Base-by-base conservation (phyloP, 2,888 invertebrate genomes). In the Frankliniella intonsa region DNA sequence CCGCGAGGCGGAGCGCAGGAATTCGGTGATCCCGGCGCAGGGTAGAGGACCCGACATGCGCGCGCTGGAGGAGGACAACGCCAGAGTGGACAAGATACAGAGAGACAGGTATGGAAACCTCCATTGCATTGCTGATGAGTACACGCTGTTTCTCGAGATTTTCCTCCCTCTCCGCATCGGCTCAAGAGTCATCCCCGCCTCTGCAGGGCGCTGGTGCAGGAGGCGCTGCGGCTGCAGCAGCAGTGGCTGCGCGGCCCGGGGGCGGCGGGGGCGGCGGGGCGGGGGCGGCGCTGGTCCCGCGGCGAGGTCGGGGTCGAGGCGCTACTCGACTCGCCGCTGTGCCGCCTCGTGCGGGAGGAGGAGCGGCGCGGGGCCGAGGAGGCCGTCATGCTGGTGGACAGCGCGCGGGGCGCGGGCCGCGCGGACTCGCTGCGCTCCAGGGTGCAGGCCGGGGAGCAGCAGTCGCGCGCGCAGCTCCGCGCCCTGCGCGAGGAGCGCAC, bases 11-110 rank as follows among this genome's bases (percentile, higher is more conserved):
- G 69, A 76, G 69, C 25, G 69, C 12, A 22, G 69, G 22, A 22
- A 12, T 22, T 76, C 69, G 22, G 25, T 10, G 14, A 62, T 62
- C 14, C 62, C 62, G 69, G 69, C 22, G 11, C 8, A 12, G 19
- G n/a, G 62, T 17, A 17, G 7, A 12, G 69, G 22, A 2, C 10
- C 69, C 12, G 69, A 2, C 22, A 9, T 25, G 22, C 22, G 8
- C 8, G 69, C 22, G 22, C n/a, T 25, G 69, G 25, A 76, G 22
- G 69, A 76, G 22, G 69, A 76, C 22, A 76, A 25, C 69, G 69
- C 69, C 69, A 76, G 69, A 25, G 69, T 76, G 69, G 69, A 76
- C 69, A 76, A 76, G 69, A 76, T 76, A 22, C 69, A 76, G 69
- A 22, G 69, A 25, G 69, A 76, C 69, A 76, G 69, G 69, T 76